These are phyloP conservation scores for Euphydryas editha DNA, from an alignment of 2,888 invertebrate species.

Conservation along the genomic window DNA sequence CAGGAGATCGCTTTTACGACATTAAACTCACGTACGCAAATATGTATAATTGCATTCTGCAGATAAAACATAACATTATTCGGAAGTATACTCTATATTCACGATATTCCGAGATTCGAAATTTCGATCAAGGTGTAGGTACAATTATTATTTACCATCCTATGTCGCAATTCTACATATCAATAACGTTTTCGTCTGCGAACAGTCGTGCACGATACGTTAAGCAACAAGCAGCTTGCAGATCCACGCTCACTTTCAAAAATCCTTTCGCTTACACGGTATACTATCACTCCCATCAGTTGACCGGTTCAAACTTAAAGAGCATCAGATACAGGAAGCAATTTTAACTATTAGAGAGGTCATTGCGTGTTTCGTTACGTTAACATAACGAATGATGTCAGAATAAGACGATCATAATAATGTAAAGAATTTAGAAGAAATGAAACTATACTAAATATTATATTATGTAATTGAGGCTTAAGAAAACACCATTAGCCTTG, in stretches of 20 bases:
- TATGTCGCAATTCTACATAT: conserved; percentile 32
- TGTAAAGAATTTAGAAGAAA: conserved; percentile 4
- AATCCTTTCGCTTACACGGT: conserved; percentile 47
- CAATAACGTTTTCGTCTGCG: conserved; percentile 45
- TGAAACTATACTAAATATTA: neutral
- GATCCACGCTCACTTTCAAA: conserved; percentile 49
- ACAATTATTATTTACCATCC: conserved; percentile 12
- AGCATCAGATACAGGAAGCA: conserved; percentile 26
- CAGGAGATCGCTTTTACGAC: too few species aligned
- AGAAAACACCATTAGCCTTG: conserved; percentile 5
- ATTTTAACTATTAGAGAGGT: conserved; percentile 13
- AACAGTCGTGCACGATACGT: conserved; percentile 41
- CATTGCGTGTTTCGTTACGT: conserved; percentile 9
- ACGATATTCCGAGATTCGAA: neutral
- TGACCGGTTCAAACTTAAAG: conserved; percentile 32
- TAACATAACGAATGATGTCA: conserved; percentile 2
- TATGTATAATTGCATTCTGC: too few species aligned
- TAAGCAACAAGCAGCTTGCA: conserved; percentile 44
- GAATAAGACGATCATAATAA: neutral
- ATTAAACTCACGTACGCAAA: too few species aligned
- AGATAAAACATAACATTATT: neutral
- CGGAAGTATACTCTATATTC: neutral
- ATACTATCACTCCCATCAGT: conserved; percentile 23
- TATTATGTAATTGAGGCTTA: conserved; percentile 1
- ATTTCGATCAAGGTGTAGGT: neutral